Base-by-base conservation (phyloP, 2,888 invertebrate genomes). In the Eupithecia abbreviata region DNA sequence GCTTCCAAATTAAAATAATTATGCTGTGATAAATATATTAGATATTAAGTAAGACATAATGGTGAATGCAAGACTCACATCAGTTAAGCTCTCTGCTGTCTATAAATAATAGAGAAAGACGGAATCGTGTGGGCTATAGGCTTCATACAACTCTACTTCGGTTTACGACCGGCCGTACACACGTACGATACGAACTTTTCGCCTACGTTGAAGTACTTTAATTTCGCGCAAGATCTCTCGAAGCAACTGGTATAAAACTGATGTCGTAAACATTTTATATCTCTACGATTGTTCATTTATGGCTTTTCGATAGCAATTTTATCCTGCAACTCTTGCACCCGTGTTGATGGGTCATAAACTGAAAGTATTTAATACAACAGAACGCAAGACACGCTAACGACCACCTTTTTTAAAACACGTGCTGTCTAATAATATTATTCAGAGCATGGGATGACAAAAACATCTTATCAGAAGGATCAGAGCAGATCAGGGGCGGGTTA, bases 141-240 rank as follows among this genome's bases (percentile, higher is more conserved):
- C 49, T 68, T 65, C 45, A 65, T 67, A 79, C 77, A 78, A 76
- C 82, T 71, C 80, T 62, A 77, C 81, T 71, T 80, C 68, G 76
- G 76, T 81, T 83, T 81, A 83, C 84, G 79, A 82, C 77, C 83
- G 47, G n/a, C 69, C 72, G 72, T 78, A 73, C n/a, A 65, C 72
- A 73, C 75, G 76, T 78, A 70, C 76, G 66, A 74, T 77, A 77
- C 77, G 75, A 75, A 75, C 77, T 79, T 75, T 75, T 75, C 73
- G 43, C 70, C 71, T 66, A 67, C 73, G 45, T 43, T 51, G 30
- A 47, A 76, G 78, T 76, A 74, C 71, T 75, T 75, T 73, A 71
- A 78, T 78, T 73, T 71, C 68, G 51, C 30, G n/a, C 45, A 71
- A 78, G 42, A 75, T 65, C 47, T 58, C n/a, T 41, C 45, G 65